These are phyloP conservation scores for Plectropomus leopardus DNA, from an alignment of 2,113 vertebrate genomes.

Conservation along the genomic window DNA sequence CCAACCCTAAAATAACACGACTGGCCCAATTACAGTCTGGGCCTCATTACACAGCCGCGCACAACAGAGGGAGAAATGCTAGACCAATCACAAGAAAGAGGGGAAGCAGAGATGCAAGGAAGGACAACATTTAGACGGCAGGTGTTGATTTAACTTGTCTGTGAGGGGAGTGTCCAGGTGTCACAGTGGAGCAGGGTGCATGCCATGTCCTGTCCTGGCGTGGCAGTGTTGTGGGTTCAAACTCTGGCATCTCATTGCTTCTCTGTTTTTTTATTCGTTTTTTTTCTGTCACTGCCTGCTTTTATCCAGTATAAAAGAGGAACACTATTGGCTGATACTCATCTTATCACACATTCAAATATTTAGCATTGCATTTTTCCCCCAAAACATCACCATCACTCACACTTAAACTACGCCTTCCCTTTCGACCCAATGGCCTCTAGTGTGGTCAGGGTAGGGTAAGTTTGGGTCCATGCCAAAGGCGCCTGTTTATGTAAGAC, in stretches of 20 bases:
- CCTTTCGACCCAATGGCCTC: conserved; percentile 54
- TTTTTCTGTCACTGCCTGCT: background rate
- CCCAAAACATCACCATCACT: conserved; percentile 22
- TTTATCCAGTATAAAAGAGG: background rate
- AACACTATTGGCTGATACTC: background rate
- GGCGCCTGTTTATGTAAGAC: conserved; percentile 71
- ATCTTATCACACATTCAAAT: conserved; percentile 26
- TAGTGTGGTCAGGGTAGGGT: conserved; percentile 69
- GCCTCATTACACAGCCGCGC: conserved; percentile 74
- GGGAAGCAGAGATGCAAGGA: conserved; percentile 62
- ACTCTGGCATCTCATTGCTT: conserved; percentile 14
- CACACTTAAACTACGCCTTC: conserved; percentile 28
- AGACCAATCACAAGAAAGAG: conserved; percentile 67
- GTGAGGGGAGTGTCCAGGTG: conserved; percentile 52
- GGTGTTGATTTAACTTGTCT: conserved; percentile 66
- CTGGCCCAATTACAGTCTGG: conserved; percentile 80
- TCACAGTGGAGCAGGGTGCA: conserved; percentile 19
- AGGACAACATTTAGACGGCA: conserved; percentile 53
- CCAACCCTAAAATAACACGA: conserved; percentile 81
- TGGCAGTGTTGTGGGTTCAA: conserved; percentile 43
- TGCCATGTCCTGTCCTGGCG: conserved; percentile 49
- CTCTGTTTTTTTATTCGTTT: background rate
- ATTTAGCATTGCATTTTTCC: conserved; percentile 4
- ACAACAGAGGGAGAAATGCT: conserved; percentile 68
- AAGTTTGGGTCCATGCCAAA: conserved; percentile 60